Base-by-base conservation (phyloP, 2,113 vertebrate species). In the Rutilus rutilus region DNA sequence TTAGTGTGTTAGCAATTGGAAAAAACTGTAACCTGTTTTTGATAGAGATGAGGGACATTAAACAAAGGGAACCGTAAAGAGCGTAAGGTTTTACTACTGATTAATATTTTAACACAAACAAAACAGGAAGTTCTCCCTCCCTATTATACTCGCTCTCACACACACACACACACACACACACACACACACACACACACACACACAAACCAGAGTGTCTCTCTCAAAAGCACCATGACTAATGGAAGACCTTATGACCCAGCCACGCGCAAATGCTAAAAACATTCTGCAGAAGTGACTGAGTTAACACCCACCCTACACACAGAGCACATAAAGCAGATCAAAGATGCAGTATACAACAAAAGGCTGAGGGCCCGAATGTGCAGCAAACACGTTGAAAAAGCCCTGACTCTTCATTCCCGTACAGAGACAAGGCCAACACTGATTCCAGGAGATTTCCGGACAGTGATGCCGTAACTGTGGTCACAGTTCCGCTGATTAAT, bases 151-250 rank as follows among this genome's bases (percentile, higher is more conserved):
- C 1, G 15, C 5, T 15, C 1, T 1, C 47, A 1, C 47, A 42
- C 39, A 42, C 39, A 42, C 39, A 42, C 39, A 42, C 39, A 42
- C 39, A 42, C 39, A 42, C 39, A 2, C 45, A 47, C 10, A 47
- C 47, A 50, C 50, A 52, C 14, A 15, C 14, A 50, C 47, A 5
- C 47, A 12, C 47, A 45, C 45, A 12, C 15, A 54, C 52, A 39
- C 23, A 8, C 76, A n/a, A 21, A 39, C 21, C 30, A 60, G 3
- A 23, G 23, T 36, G 11, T 27, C 8, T 62, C 52, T 79, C 54
- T 78, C 59, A 80, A 80, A 64, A 64, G 7, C 47, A 47, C 8
- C 78, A 80, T 80, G 78, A 80, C 59, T 25, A 80, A 80, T 64
- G 15, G 15, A 80, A 47, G 36, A 80, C 59, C 78, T 27, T 64